Evolutionary conservation across 2,888 invertebrate genomes (phyloP), one percentile per base, ranked within the genome.

Genomic region (Cryptophagus acutangulus): DNA sequence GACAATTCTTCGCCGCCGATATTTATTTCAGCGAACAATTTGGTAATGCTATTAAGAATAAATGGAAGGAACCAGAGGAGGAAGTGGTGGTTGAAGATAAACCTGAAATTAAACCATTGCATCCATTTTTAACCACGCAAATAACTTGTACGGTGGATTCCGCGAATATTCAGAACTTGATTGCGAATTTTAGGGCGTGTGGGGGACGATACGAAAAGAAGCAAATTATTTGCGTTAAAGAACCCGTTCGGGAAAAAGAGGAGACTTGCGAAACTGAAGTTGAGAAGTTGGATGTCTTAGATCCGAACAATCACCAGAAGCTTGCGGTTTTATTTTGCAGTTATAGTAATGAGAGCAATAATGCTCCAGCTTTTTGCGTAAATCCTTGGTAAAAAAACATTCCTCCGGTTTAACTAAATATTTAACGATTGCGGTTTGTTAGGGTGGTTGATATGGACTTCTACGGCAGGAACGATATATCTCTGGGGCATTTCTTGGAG

Each of bases 381-480:
- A 85, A 87, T 60, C 93, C 93, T 0, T 88, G 89, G 87, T 42
- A 33, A 26, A 4, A 26, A 26, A 26, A 26, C n/a, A 8, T 26
- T 26, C 4, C 26, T n/a, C 26, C 26, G n/a, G 26, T 26, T 12
- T 26, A 26, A 20, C 20, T n/a, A 26, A 12, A 26, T 26, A 26
- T 3, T 13, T 12, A 6, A 26, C 6, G 20, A 13, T 26, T 6
- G 12, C 4, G n/a, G 26, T 26, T 26, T 26, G 26, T 13, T 54
- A 86, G 86, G 84, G 80, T 90, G 38, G 86, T 91, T 1, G 81
- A 82, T 39, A 97, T 99, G 93, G 87, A 91, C 61, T 88, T 94
- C 72, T 99, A 99, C 69, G 93, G 93, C 0, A 78, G 83, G 14
- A 90, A 94, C 63, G 99, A 99, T 68, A 93, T 97, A 55, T 87